These are phyloP conservation scores for Cichladusa arquata DNA, from an alignment of 2,113 vertebrate species.

Conservation along the genomic window DNA sequence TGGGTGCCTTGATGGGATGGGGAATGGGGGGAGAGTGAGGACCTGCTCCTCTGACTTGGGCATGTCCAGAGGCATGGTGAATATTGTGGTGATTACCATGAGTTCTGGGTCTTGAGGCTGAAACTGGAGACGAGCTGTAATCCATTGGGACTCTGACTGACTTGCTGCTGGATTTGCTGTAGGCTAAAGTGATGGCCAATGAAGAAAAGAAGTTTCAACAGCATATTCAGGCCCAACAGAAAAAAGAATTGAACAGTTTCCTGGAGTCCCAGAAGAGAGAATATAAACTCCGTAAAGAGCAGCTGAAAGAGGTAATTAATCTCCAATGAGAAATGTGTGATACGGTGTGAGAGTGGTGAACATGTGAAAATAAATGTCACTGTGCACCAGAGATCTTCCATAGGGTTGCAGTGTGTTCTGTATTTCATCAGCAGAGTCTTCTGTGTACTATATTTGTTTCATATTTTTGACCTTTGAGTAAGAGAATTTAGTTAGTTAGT, in stretches of 20 bases:
- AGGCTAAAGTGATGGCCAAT: constrained; percentile 93
- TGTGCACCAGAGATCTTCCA: neutral
- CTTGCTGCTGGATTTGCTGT: neutral
- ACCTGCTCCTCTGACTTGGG: neutral
- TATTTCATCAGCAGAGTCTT: neutral
- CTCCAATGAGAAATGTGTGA: neutral
- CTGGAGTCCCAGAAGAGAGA: constrained; percentile 96
- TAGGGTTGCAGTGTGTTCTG: neutral
- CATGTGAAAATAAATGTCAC: neutral
- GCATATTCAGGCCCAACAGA: constrained; percentile 96
- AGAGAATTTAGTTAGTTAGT: neutral
- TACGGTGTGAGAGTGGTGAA: accelerated
- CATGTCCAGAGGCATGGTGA: neutral
- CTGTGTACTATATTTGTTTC: neutral
- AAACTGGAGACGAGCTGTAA: neutral
- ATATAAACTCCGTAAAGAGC: constrained; percentile 97
- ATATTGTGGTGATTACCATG: neutral
- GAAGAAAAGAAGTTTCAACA: constrained; percentile 99
- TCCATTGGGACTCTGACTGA: neutral
- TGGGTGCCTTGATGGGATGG: neutral
- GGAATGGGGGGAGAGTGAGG: neutral
- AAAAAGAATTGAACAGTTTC: constrained; percentile 96
- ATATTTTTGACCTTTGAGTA: neutral
- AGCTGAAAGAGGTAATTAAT: constrained; percentile 90
- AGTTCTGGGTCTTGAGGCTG: neutral